Base-by-base conservation (phyloP, 2,113 vertebrate genomes). In the Orcinus orca region DNA sequence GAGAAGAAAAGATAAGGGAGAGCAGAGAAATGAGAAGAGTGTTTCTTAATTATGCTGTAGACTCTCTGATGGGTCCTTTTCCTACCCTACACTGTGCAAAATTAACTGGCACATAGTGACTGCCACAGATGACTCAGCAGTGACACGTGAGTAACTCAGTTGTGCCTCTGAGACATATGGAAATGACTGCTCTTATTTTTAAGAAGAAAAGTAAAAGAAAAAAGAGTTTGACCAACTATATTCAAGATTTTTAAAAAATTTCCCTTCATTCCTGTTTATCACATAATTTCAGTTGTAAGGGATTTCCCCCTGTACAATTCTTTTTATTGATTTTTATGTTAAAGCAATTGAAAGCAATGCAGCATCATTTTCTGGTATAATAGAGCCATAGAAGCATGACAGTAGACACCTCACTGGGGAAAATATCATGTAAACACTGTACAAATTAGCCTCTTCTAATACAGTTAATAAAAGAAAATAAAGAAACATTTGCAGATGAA, bases 1-100 rank as follows among this genome's bases (percentile, higher is more conserved):
- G 93, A 96, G 88, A 84, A 96, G 95, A 90, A 97, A 92, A 98
- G 98, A 97, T 97, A 98, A 97, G 71, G 60, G 97, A 85, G 74
- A 97, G 76, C n/a, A 76, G 67, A 70, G 71, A 38, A 36, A 87
- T 67, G 20, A 88, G 90, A 41, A 96, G 96, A 96, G 44, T 84
- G 38, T 77, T 95, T 97, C 96, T 97, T 97, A 96, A 98, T 97
- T 95, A 96, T 50, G 90, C 94, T 0, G 0, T 3, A 77, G 91
- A 63, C 81, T 96, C 47, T 31, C 96, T 31, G 21, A 60, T 33
- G 26, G 96, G 55, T 77, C 93, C 81, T 92, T 80, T 85, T 65
- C 76, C 80, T 81, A 36, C 76, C 17, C 81, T 90, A 90, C 0
- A 36, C 85, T 73, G 97, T 96, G 97, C 93, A 95, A 96, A 97